These are phyloP conservation scores for Molossus alvarezi DNA, from an alignment of 2,797 vertebrate genomes.

Conservation along the genomic window DNA sequence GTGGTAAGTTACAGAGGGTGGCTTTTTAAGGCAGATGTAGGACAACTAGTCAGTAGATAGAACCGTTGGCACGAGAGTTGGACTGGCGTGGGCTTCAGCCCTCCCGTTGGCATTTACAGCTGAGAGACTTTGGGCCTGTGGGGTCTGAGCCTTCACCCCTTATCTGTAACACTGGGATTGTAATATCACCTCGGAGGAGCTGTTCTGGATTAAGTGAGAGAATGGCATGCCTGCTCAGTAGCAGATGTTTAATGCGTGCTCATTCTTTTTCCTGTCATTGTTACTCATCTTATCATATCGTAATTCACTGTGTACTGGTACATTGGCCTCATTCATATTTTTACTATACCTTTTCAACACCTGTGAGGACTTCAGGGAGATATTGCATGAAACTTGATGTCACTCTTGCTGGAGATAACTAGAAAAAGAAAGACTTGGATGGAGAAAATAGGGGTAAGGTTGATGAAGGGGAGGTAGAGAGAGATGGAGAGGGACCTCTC, in stretches of 20 bases:
- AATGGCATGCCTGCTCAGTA: background rate
- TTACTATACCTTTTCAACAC: slow-evolving; percentile 30
- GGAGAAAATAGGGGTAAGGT: background rate
- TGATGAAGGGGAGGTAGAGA: background rate
- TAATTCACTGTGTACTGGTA: background rate
- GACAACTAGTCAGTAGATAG: background rate
- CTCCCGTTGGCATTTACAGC: background rate
- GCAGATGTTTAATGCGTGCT: background rate
- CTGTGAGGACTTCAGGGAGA: background rate
- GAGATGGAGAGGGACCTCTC: background rate
- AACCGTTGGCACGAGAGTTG: background rate
- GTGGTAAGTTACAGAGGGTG: background rate
- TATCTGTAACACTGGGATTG: background rate
- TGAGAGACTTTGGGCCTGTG: background rate
- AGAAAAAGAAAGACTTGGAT: background rate
- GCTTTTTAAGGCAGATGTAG: background rate
- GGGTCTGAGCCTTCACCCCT: background rate
- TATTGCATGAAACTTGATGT: background rate
- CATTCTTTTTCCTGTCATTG: background rate
- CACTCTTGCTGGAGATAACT: background rate
- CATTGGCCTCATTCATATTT: slow-evolving; percentile 31
- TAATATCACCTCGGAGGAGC: background rate
- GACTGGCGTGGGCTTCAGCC: background rate
- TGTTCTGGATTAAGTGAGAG: background rate
- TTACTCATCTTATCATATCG: background rate